Base-by-base conservation (phyloP, 2,888 invertebrate species). In the Tinea trinotella region DNA sequence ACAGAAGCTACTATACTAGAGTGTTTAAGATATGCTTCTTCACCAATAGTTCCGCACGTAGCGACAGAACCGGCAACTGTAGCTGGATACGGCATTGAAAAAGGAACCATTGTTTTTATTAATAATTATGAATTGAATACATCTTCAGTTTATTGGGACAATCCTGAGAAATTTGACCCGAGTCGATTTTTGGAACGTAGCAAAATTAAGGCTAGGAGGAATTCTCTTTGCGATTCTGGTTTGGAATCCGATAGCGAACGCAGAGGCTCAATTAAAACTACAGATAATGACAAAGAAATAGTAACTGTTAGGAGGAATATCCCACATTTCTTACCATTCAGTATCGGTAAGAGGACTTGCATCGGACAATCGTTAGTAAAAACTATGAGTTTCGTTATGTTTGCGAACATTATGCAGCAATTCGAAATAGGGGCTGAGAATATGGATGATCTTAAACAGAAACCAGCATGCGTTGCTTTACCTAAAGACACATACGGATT, bases 1-100 rank as follows among this genome's bases (percentile, higher is more conserved):
- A 94, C 94, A 0, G 93, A 94, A 75, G 94, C 94, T 0, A 91
- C 93, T 0, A 88, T 96, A 10, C 88, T 92, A 62, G 96, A 96
- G 78, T 91, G 93, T 0, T 74, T 96, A 0, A 77, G 96, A 52
- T 90, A 91, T 54, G 90, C 93, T 0, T 94, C 95, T 0, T 96
- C 96, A 0, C 96, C 96, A 0, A 96, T 96, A 56, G 96, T 96
- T 0, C 96, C 96, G 0, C 96, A 96, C 66, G 95, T 95, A 0
- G 94, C 96, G 0, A 93, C 93, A 0, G 89, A 91, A 61, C 91
- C 93, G 64, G 91, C 92, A 0, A 84, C 88, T 0, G 89, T 96
- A 3, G 88, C 90, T 40, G 94, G 92, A 0, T 93, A 88, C 64
- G 87, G 88, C 0, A 88, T 96, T 0, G 88, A 90, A 52, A 92